Evolutionary conservation across 2,797 vertebrate genomes (phyloP).

Genomic region (Hippoglossus hippoglossus): DNA sequence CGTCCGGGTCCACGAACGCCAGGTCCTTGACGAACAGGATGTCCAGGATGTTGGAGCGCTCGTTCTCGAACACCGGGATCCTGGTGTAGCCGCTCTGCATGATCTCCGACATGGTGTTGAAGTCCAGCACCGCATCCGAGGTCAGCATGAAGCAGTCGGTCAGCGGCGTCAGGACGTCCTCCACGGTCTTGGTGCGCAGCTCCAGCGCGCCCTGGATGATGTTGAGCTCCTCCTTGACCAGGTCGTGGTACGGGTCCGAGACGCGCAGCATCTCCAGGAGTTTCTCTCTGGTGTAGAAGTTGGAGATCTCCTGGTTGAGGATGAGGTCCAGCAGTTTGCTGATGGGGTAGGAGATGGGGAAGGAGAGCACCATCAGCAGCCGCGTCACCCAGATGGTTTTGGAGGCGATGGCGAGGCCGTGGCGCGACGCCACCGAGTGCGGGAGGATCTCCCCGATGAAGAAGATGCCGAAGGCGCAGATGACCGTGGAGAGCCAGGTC

Average conservation of each 20-base stretch:
- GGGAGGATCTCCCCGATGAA: slow-evolving; percentile 92
- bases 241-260: slow-evolving; percentile 91
- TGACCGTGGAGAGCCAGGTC: slow-evolving; percentile 89
- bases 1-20: slow-evolving; percentile 97
- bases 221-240: slow-evolving; percentile 93
- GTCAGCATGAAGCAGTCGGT: slow-evolving; percentile 94
- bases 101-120: slow-evolving; percentile 92
- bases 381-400: slow-evolving; percentile 92
- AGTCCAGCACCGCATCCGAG: slow-evolving; percentile 89
- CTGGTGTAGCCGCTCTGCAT: slow-evolving; percentile 94
- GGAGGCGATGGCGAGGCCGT: slow-evolving; percentile 93
- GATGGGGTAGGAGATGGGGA: slow-evolving; percentile 92
- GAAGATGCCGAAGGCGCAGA: slow-evolving; percentile 90
- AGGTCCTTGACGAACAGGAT: slow-evolving; percentile 97
- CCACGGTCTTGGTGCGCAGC: slow-evolving; percentile 92
- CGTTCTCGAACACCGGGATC: slow-evolving; percentile 92
- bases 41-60: slow-evolving; percentile 94
- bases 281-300: slow-evolving; percentile 92
- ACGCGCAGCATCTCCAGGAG: slow-evolving; percentile 92
- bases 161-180: slow-evolving; percentile 93
- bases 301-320: slow-evolving; percentile 93
- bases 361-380: slow-evolving; percentile 91
- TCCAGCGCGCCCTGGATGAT: slow-evolving; percentile 96
- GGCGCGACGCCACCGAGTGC: slow-evolving; percentile 92
- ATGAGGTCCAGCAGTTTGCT: slow-evolving; percentile 93